Percentiles rank a stretch among this genome's conserved stretches.
Conservation (phyloP, 2,888 invertebrate genomes). For the Acanthococcus lagerstroemiae region DNA sequence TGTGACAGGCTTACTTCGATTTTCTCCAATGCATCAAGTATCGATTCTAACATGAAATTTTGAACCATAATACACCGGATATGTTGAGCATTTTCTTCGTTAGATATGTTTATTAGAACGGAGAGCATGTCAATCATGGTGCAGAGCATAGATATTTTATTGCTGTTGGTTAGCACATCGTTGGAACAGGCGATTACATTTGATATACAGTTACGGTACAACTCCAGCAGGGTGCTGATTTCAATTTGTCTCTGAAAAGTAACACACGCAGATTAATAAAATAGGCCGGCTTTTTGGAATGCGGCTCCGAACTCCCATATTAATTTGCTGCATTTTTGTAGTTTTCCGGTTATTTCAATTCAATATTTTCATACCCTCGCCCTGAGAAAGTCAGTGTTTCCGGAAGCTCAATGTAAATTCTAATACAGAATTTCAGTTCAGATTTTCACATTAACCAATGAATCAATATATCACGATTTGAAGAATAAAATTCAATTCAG, state of each 20-base stretch:
- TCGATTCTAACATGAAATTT: slow-evolving; percentile 22
- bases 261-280: too few species aligned
- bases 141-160: not conserved
- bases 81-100: not conserved
- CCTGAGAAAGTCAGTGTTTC: too few species aligned
- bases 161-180: not conserved
- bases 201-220: slow-evolving; percentile 35
- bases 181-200: slow-evolving; percentile 1
- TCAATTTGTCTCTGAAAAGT: slow-evolving; percentile 49
- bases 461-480: too few species aligned
- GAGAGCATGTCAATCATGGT: slow-evolving; percentile 25
- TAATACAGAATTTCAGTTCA: too few species aligned
- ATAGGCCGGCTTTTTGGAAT: too few species aligned
- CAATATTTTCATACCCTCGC: too few species aligned
- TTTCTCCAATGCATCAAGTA: slow-evolving; percentile 20
- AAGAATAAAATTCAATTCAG: too few species aligned
- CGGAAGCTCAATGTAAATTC: too few species aligned
- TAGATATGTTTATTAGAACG: slow-evolving; percentile 13
- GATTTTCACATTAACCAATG: too few species aligned
- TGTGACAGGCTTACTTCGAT: slow-evolving; percentile 8
- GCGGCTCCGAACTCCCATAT: too few species aligned
- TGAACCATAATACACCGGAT: slow-evolving; percentile 26
- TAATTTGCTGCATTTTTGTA: too few species aligned
- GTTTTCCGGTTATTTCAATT: too few species aligned
- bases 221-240: slow-evolving; percentile 43